Evolutionary conservation across 2,888 invertebrate species (phyloP), one percentile per base, ranked within the genome.

Genomic region (Nowickia ferox): DNA sequence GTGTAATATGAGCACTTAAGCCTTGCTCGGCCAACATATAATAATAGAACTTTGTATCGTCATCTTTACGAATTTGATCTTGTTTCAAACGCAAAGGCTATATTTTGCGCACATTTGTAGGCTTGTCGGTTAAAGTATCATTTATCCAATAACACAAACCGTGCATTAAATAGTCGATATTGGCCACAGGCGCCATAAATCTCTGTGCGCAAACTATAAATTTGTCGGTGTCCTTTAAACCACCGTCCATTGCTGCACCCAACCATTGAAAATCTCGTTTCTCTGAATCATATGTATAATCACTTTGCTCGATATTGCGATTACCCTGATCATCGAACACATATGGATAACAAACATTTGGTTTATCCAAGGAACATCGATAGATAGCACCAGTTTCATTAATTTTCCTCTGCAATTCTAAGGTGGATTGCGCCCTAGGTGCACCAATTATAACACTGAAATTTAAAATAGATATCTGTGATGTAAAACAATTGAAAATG

Each of bases 371-470:
- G 6, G 90, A 89, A 81, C 94, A 95, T 51, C 93, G 92, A 89
- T 94, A 94, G n/a, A 94, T 92, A 17, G 93, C 93, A n/a, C 95
- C 95, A 6, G 94, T 93, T 89, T 94, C 93, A 63, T 91, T 90
- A 3, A 93, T 88, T 57, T 90, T 88, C 2, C 90, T 88, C 81
- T 93, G 93, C 4, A 89, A 87, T 63, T 90, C 89, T 61, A 92
- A 88, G 0, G 93, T 92, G 9, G 94, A 94, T 89, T 94, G 94
- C 11, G 93, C 94, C 76, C 93, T 93, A 4, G 94, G 94, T n/a
- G 94, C 94, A 51, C 94, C 94, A 84, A 94, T 91, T 48, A 94
- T 89, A 38, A 94, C 72, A 91, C 94, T 94, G 84, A 1, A 90
- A 90, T 78, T 80, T 53, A 69, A 19, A 72, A 69, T 59, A 61